These are phyloP conservation scores for Coendou prehensilis DNA, from an alignment of 2,797 vertebrate species.

Conservation along the genomic window DNA sequence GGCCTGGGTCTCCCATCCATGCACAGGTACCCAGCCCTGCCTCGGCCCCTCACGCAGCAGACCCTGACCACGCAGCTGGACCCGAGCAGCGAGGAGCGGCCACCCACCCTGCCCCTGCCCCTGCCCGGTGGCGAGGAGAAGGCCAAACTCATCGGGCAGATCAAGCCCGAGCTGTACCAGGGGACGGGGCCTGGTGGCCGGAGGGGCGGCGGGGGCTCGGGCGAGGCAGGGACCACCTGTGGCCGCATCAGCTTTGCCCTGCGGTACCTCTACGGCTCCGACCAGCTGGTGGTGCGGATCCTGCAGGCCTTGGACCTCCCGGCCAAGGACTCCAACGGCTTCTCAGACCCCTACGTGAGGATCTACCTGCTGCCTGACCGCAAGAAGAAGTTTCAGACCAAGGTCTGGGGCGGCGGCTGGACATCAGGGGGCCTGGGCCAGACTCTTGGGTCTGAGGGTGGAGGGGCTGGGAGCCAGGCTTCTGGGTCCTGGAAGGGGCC, in stretches of 20 bases:
- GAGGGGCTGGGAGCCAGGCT: not conserved
- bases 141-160: slow-evolving; percentile 96
- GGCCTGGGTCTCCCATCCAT: not conserved
- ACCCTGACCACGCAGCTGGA: slow-evolving; percentile 92
- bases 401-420: slow-evolving; percentile 86
- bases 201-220: slow-evolving; percentile 87
- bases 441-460: not conserved
- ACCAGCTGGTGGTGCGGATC: slow-evolving; percentile 96
- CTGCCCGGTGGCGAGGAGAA: slow-evolving; percentile 88
- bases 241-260: slow-evolving; percentile 96
- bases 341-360: slow-evolving; percentile 97
- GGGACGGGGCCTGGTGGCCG: slow-evolving; percentile 80
- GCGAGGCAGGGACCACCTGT: slow-evolving; percentile 87
- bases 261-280: slow-evolving; percentile 95
- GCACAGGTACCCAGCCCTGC: slow-evolving; percentile 89
- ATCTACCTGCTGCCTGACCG: slow-evolving; percentile 97
- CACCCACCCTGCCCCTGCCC: slow-evolving; percentile 76
- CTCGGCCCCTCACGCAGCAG: slow-evolving; percentile 96
- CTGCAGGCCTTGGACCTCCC: slow-evolving; percentile 96
- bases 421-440: not conserved
- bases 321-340: slow-evolving; percentile 96
- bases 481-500: not conserved
- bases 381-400: slow-evolving; percentile 98
- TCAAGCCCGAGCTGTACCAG: slow-evolving; percentile 96
- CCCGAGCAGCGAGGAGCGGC: slow-evolving; percentile 93